Evolutionary conservation across 2,888 invertebrate genomes (phyloP), one percentile per base, ranked within the genome.

Genomic region (Steromphala cineraria): DNA sequence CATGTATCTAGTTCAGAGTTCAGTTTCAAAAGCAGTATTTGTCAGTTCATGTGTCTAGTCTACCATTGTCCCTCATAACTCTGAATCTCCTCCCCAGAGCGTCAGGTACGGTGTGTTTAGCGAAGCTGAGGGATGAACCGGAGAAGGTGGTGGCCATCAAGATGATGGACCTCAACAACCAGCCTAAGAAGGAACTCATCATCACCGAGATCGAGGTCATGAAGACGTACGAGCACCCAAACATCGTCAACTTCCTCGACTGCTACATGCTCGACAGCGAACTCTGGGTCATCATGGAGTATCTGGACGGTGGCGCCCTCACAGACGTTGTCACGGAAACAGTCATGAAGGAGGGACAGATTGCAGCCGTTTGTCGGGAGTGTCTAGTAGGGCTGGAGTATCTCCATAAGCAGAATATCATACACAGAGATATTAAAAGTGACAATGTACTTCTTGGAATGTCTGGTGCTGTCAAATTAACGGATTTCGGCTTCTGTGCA

Each of bases 261-360:
- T 97, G 97, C 15, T 98, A 97, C 94, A 95, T 98, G n/a, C 95
- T 98, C 71, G 96, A 96, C 84, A 96, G 97, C 74, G 97, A 98
- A 92, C 95, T 99, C 7, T 99, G 98, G 98, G 99, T 98, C 0
- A 96, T 98, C 0, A 98, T 99, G 98, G 99, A 99, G 93, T 95
- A 98, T 80, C 95, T 99, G 82, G 92, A 93, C 83, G 93, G 99
- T 7, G 99, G 99, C 0, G 97, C 98, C 10, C 94, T 99, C 74
- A 99, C 99, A 0, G 98, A 99, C 92, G 98, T 99, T 0, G 99
- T 99, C 53, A 98, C 98, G 0, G 98, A 99, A 94, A 98, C 98
- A 0, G 96, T 98, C 8, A 97, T 99, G 97, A 97, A 98, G 90
- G 98, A 99, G 92, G 96, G 96, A 0, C 99, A 99, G 92, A 99